A percentile compares a stretch with the other conserved stretches of the same genome.
phyloP scores from a whole-genome alignment of 2,888 invertebrate genomes.

The Trilocha varians region DNA sequence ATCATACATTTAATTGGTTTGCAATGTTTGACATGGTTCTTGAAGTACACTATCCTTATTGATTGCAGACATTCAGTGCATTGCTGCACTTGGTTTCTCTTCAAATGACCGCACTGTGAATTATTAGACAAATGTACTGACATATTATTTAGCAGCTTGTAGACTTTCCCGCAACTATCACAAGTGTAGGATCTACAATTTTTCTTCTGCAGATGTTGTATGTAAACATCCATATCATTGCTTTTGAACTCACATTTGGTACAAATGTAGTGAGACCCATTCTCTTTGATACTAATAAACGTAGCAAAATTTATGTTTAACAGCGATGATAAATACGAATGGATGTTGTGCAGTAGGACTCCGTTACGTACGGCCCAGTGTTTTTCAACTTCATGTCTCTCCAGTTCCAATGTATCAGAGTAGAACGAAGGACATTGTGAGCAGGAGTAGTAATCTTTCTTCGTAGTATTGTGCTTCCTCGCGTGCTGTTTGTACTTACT shows the following conservation, averaged over 20 bases:
- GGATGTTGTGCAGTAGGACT: constrained; percentile 22
- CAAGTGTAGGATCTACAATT: constrained; percentile 30
- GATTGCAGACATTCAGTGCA: constrained; percentile 30
- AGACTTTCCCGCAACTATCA: constrained; percentile 31
- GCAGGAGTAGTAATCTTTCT: constrained; percentile 24
- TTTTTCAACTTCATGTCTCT: constrained; percentile 17
- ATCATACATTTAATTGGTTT: constrained; percentile 31
- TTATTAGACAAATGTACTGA: constrained; percentile 17
- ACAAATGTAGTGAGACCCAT: constrained; percentile 24
- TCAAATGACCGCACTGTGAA: constrained; percentile 11
- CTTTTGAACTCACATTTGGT: constrained; percentile 23
- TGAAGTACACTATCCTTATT: constrained; percentile 10
- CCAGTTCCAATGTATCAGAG: constrained; percentile 19
- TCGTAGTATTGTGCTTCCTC: constrained; percentile 24
- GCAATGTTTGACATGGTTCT: constrained; percentile 28
- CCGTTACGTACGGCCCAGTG: constrained; percentile 34
- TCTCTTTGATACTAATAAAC: constrained; percentile 21
- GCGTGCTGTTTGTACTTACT: constrained; percentile 24
- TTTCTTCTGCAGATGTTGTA: constrained; percentile 28
- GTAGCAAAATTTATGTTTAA: constrained; percentile 32
- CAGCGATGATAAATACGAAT: constrained; percentile 30
- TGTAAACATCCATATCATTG: constrained; percentile 14
- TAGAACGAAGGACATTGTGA: constrained; percentile 35
- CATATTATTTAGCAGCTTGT: constrained; percentile 19
- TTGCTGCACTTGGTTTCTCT: constrained; percentile 1